Evolutionary conservation across 1,140 invertebrate species (phyloP).

Genomic region (Bombus cullumanus): DNA sequence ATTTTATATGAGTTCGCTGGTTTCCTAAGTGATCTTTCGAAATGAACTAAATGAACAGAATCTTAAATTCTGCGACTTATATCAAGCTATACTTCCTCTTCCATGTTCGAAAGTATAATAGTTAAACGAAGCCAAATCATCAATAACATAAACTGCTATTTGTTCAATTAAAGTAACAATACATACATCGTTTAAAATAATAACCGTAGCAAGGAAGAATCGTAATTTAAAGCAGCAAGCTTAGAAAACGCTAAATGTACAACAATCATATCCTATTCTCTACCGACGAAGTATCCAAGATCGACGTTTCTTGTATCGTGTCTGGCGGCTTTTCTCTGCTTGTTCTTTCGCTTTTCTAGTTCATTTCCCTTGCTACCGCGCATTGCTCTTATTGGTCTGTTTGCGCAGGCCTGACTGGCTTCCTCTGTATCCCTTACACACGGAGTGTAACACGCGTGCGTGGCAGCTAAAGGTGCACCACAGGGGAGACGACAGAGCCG

Average conservation of each 20-base stretch:
- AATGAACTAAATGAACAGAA: no score
- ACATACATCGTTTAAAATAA: not conserved
- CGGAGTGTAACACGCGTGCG: constrained; percentile 62
- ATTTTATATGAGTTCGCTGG: not conserved
- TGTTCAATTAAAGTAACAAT: not conserved
- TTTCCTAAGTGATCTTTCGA: not conserved
- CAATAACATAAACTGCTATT: not conserved
- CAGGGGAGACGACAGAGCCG: constrained; percentile 5
- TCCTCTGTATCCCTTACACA: not conserved
- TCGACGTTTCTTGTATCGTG: constrained; percentile 48
- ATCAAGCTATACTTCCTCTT: not conserved
- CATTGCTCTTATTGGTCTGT: constrained; percentile 45
- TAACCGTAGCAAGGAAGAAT: constrained; percentile 18
- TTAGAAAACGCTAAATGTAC: constrained; percentile 39
- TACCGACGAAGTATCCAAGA: constrained; percentile 48
- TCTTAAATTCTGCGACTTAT: not conserved
- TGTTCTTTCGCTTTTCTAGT: constrained; percentile 47
- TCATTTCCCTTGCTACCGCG: not conserved
- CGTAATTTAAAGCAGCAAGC: not conserved
- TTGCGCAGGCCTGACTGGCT: constrained; percentile 61
- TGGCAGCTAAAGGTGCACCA: constrained; percentile 76
- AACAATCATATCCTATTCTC: constrained; percentile 48
- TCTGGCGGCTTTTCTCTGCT: constrained; percentile 27
- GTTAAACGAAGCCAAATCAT: no score
- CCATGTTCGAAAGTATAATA: not conserved